Conservation (phyloP, 2,113 vertebrate species). For the Hippopotamus amphibius region DNA sequence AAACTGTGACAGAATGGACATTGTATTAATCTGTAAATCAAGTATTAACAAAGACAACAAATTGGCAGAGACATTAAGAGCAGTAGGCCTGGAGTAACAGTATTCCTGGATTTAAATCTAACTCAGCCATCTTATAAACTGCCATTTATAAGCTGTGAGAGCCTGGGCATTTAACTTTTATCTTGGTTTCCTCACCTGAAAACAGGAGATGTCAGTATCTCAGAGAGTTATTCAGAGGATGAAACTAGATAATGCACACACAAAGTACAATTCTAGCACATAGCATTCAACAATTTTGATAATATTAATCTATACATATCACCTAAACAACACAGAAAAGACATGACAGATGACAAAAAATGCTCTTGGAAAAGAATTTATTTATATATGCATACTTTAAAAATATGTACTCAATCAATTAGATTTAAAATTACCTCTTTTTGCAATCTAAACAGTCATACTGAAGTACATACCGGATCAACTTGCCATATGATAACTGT, state of each 20-base stretch:
- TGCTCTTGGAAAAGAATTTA: background rate
- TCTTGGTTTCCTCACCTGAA: background rate
- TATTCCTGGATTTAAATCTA: background rate
- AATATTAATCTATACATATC: background rate
- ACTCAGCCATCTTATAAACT: background rate
- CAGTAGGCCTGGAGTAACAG: background rate
- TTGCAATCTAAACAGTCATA: background rate
- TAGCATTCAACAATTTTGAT: background rate
- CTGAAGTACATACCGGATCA: conserved; percentile 91
- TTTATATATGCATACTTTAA: background rate
- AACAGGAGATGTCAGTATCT: background rate
- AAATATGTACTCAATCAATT: background rate
- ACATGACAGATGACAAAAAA: background rate
- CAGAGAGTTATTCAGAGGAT: background rate
- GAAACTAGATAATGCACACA: background rate
- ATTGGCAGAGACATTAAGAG: background rate
- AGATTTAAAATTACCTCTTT: background rate
- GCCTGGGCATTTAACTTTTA: background rate
- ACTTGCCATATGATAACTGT: conserved; percentile 99
- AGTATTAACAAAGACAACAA: background rate
- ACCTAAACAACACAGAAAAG: conserved; percentile 1
- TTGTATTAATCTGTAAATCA: background rate
- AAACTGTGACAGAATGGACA: background rate
- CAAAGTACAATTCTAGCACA: background rate
- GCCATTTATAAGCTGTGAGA: background rate